Base-by-base conservation (phyloP, 1,140 invertebrate genomes). In the Bombyx mori region DNA sequence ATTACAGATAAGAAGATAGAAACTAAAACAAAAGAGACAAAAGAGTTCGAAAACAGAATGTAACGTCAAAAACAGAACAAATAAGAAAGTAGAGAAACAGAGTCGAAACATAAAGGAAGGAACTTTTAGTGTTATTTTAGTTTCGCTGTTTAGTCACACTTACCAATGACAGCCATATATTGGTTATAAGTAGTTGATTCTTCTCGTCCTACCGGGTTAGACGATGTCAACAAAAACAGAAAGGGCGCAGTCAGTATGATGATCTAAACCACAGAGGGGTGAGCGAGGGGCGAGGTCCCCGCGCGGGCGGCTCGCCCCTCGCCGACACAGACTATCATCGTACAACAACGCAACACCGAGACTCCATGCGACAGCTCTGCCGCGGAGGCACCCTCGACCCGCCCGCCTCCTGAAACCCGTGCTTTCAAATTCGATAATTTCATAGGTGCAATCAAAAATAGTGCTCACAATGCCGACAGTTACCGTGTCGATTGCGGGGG, bases 81-180 rank as follows among this genome's bases (percentile, higher is more conserved):
- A 62, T 69, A 73, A 65, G 42, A 70, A 53, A 89, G 83, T 89
- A 85, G 75, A 77, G 7, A 71, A 56, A 56, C 12, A 56, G 46
- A 46, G 10, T 56, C 22, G 8, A 54, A 35, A 54, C 43, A n/a
- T 62, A 77, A 73, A 74, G 62, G 62, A 71, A 61, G 78, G 77
- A 84, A 86, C 71, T 81, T 84, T 86, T 87, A 79, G 76, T 79
- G 63, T 82, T 80, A 86, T 65, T 87, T 87, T 85, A 85, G 70
- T 65, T 81, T 86, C 67, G 68, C 75, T 77, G 83, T 88, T 86
- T 86, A 84, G 90, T 89, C 77, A 89, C 89, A 94, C 94, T 94
- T 93, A 95, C 94, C 93, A 94, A 91, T 89, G 92, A 93, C 89
- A 94, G 91, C 93, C 93, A 94, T 90, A 93, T 93, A 91, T 94